Percentiles rank a stretch among this genome's conserved stretches.
These are phyloP conservation scores for Lepilemur septentrionalis DNA, from an alignment of 2,797 vertebrate species.

Conservation along the genomic window DNA sequence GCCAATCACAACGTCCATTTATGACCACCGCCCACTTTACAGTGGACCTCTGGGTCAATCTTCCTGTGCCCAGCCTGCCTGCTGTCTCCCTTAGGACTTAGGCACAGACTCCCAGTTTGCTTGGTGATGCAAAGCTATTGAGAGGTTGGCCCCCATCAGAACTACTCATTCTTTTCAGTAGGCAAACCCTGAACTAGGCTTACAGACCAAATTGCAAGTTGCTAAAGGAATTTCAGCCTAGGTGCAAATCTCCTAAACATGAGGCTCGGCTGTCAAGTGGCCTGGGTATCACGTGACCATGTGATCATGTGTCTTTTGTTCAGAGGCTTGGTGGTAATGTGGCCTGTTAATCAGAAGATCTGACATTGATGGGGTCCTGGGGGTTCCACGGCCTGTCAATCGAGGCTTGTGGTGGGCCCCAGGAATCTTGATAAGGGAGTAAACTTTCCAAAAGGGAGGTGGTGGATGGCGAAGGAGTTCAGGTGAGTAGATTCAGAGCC, in stretches of 20 bases:
- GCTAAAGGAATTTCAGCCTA: not conserved
- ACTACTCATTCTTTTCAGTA: not conserved
- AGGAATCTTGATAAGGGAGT: not conserved
- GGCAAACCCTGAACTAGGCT: not conserved
- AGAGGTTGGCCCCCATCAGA: not conserved
- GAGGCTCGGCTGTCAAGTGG: not conserved
- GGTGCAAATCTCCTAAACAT: not conserved
- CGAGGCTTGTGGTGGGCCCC: not conserved
- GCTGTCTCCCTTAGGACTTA: not conserved
- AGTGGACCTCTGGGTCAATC: not conserved
- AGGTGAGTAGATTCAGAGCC: not conserved
- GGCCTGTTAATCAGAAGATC: not conserved
- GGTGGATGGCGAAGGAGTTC: not conserved
- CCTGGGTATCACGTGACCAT: not conserved
- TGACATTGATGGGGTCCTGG: too few relatives aligned
- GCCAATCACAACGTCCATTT: not conserved
- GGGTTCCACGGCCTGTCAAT: not conserved
- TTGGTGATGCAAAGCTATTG: not conserved
- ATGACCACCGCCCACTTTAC: not conserved
- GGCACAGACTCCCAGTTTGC: not conserved
- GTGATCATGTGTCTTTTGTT: not conserved
- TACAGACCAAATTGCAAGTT: not conserved
- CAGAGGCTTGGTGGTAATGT: not conserved
- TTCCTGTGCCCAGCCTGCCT: not conserved
- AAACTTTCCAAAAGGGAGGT: not conserved